These are phyloP conservation scores for Neodon shergylaensis DNA, from an alignment of 2,113 vertebrate genomes.

Conservation along the genomic window DNA sequence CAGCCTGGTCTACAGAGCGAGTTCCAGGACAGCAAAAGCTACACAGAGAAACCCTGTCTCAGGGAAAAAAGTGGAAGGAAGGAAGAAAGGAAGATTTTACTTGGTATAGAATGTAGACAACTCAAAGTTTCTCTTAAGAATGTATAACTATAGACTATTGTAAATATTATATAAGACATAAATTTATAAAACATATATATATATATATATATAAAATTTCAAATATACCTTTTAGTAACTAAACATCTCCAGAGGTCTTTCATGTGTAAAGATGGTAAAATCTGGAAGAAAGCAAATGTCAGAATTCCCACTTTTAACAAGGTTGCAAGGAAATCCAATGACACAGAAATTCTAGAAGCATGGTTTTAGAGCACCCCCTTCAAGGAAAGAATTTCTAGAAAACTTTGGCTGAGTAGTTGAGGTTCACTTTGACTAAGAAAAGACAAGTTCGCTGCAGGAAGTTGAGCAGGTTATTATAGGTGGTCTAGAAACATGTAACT, in stretches of 20 bases:
- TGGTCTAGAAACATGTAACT: slow-evolving; percentile 71
- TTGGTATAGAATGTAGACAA: neutral
- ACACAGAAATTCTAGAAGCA: slow-evolving; percentile 4
- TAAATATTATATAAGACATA: neutral
- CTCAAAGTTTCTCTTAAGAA: neutral
- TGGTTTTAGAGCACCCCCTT: neutral
- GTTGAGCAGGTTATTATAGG: slow-evolving; percentile 41
- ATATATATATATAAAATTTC: neutral
- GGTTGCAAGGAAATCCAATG: neutral
- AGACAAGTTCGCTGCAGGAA: slow-evolving; percentile 56
- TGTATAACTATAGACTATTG: neutral
- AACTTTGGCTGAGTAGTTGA: slow-evolving; percentile 51
- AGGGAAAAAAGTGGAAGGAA: too few relatives aligned
- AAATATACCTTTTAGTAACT: neutral
- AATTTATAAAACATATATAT: neutral
- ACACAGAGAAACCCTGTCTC: too few relatives aligned
- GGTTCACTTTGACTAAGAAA: slow-evolving; percentile 62
- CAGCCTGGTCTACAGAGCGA: too few relatives aligned
- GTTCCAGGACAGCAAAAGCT: too few relatives aligned
- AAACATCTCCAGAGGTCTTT: neutral
- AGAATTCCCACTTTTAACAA: neutral
- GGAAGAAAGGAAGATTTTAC: neutral
- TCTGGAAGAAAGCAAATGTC: neutral
- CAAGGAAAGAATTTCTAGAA: slow-evolving; percentile 6
- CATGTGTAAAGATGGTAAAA: neutral